phyloP scores from a whole-genome alignment of 2,113 vertebrate genomes.

The Phalacrocorax carbo region DNA sequence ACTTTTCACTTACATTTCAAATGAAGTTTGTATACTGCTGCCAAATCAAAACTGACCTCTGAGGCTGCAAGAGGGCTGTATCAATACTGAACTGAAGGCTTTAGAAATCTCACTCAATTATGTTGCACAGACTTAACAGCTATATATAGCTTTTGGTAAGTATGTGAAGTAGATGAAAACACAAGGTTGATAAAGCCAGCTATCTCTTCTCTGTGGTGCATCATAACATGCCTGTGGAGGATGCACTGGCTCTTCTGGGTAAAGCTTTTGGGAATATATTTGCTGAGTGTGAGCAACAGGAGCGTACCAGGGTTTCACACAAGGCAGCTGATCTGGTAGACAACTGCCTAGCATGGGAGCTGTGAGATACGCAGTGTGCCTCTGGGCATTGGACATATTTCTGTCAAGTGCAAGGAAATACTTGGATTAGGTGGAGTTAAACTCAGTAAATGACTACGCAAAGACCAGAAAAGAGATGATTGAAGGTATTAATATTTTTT shows the following conservation, averaged over 20 bases:
- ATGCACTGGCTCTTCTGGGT: conserved; percentile 74
- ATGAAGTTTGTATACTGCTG: neutral
- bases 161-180: neutral
- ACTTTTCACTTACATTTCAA: neutral
- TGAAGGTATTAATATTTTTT: conserved; percentile 60
- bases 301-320: conserved; percentile 67
- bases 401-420: conserved; percentile 75
- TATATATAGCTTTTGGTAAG: neutral
- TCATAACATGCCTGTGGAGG: conserved; percentile 78
- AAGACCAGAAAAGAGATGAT: conserved; percentile 69
- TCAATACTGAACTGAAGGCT: neutral
- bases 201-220: conserved; percentile 66
- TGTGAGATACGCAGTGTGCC: conserved; percentile 69
- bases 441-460: conserved; percentile 66
- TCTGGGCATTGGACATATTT: conserved; percentile 54
- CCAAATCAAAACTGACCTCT: neutral
- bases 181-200: neutral
- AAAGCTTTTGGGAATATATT: conserved; percentile 70
- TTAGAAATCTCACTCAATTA: neutral
- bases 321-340: conserved; percentile 75
- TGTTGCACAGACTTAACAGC: neutral
- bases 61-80: neutral
- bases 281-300: conserved; percentile 60
- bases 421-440: conserved; percentile 71
- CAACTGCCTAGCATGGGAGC: conserved; percentile 72